A percentile compares a stretch with the other conserved stretches of the same genome.
These are phyloP conservation scores for Hipposideros armiger DNA, from an alignment of 2,113 vertebrate species.

Conservation along the genomic window DNA sequence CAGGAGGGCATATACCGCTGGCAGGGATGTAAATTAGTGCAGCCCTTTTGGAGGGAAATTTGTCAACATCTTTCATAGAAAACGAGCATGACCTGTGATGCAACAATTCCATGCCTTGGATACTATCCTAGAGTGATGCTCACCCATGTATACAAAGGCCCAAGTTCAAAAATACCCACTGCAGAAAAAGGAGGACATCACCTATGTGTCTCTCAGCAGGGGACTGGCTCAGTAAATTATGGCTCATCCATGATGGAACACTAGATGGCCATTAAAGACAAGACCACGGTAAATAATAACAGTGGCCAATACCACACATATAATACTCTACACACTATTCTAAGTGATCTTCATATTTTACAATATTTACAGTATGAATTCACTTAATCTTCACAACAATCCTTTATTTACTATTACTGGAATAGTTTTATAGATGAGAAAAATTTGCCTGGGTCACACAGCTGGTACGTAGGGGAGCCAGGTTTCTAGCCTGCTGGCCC, in stretches of 20 bases:
- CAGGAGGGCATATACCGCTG: background rate
- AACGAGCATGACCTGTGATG: slow-evolving; percentile 32
- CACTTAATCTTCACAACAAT: background rate
- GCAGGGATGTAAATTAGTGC: background rate
- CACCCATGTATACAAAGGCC: background rate
- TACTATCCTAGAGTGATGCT: background rate
- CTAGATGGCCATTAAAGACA: background rate
- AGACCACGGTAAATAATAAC: background rate
- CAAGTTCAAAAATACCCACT: background rate
- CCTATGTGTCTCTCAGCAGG: background rate
- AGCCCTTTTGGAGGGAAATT: slow-evolving; percentile 48
- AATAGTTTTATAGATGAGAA: background rate
- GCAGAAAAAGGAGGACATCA: background rate
- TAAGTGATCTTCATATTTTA: background rate
- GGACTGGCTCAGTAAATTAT: background rate
- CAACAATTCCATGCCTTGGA: slow-evolving; percentile 21
- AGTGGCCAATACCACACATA: background rate
- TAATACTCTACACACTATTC: background rate
- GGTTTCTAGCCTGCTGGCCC: background rate
- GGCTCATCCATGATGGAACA: background rate
- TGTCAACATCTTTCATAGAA: slow-evolving; percentile 55
- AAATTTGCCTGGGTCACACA: background rate
- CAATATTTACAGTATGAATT: background rate
- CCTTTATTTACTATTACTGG: slow-evolving; percentile 1
- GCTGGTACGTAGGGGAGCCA: background rate